phyloP scores from a whole-genome alignment of 2,113 vertebrate genomes.

The Oxyura jamaicensis region DNA sequence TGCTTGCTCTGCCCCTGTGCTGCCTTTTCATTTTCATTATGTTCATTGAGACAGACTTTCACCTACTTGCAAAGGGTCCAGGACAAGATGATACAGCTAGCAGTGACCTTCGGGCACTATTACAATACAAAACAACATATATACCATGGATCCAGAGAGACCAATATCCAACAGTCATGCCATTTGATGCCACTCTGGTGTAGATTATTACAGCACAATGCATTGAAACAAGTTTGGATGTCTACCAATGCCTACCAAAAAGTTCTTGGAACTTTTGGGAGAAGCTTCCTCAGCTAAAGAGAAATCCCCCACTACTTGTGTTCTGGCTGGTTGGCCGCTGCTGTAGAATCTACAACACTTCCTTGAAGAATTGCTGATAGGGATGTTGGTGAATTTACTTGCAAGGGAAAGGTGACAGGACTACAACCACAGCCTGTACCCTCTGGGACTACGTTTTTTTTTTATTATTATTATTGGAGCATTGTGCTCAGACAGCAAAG shows the following conservation, averaged over 20 bases:
- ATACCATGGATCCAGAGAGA: rapidly evolving
- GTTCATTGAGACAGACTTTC: neutral
- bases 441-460: slow-evolving; percentile 7
- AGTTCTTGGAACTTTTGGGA: neutral
- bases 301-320: neutral
- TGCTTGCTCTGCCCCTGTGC: neutral
- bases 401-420: slow-evolving; percentile 44
- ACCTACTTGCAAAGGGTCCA: neutral
- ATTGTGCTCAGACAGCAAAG: neutral
- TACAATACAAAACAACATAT: neutral
- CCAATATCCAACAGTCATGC: neutral
- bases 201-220: neutral
- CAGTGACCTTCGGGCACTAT: neutral
- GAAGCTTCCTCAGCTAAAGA: neutral
- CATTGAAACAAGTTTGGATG: neutral
- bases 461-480: slow-evolving; percentile 22
- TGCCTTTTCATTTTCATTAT: neutral
- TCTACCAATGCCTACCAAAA: neutral
- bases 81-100: neutral
- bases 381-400: neutral
- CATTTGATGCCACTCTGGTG: neutral
- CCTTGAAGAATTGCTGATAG: neutral
- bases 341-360: neutral
- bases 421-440: neutral
- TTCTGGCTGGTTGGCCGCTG: neutral